Evolutionary conservation across 2,797 vertebrate genomes (phyloP).

Genomic region (Muraenolepis orangiensis): DNA sequence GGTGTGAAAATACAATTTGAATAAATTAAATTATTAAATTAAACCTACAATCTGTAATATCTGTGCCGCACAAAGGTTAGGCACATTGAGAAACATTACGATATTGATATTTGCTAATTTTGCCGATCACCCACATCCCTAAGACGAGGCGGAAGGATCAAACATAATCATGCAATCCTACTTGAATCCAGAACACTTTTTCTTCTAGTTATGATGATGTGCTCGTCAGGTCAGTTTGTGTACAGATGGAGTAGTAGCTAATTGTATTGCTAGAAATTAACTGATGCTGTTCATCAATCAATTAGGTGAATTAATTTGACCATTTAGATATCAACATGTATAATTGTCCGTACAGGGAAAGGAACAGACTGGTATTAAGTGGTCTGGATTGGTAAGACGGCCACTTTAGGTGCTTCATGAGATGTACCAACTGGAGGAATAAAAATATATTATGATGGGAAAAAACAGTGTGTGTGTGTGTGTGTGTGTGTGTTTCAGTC

Average conservation of each 20-base stretch:
- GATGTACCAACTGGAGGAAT: too few species aligned
- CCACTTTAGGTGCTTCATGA: too few species aligned
- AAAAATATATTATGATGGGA: too few species aligned
- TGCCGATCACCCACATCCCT: neutral
- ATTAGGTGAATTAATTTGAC: neutral
- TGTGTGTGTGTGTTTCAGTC: too few species aligned
- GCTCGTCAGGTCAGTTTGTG: neutral
- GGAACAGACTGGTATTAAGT: neutral
- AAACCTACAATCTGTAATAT: neutral
- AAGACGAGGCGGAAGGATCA: neutral
- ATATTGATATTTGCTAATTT: neutral
- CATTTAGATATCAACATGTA: neutral
- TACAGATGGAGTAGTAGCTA: neutral
- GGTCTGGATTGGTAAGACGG: too few species aligned
- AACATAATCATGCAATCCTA: neutral
- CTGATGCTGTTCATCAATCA: neutral
- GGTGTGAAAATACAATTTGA: neutral
- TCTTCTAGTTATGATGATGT: neutral
- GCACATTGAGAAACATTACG: neutral
- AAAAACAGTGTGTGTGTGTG: too few species aligned
- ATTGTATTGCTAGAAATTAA: neutral
- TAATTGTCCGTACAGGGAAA: neutral
- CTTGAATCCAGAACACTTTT: neutral
- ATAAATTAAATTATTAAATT: neutral
- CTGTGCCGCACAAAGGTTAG: neutral